Evolutionary conservation across 2,797 vertebrate genomes (phyloP), one percentile per base, ranked within the genome.

Genomic region (Arctocebus calabarensis): DNA sequence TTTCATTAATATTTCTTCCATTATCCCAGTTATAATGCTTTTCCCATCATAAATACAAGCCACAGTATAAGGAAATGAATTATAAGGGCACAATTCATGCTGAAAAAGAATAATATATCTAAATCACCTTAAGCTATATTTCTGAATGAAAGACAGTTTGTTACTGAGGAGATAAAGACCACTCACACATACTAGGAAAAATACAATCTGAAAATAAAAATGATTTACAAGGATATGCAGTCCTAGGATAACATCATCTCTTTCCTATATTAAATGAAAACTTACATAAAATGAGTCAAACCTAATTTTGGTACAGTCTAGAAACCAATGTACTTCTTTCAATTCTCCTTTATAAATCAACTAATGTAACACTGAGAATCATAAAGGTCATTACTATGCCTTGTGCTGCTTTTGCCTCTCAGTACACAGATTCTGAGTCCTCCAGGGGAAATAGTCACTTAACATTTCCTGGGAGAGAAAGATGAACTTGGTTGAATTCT

Each of bases 121-220:
- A 91, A 81, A 62, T 64, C 68, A 82, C 27, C 61, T 88, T 92
- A 68, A 93, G 34, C 7, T 90, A 23, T 70, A 57, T 88, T 95
- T 84, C 20, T 79, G 29, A 82, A 82, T 77, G 48, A 84, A 88
- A 85, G 40, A 57, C 70, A 45, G 3, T 75, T 86, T 66, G 19
- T 59, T 93, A n/a, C 37, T 66, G 66, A 93, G 82, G 90, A 92
- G 61, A 94, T 87, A 95, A 87, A 90, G n/a, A 87, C n/a, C 7
- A 48, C 19, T 95, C 37, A 40, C 10, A 88, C 57, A 48, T 4
- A 45, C 73, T 11, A 29, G 17, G 22, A 52, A 43, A 71, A 70
- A 84, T n/a, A 7, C 14, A 81, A 79, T 57, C 34, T 43, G 12
- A 84, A 84, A 82, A 82, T 64, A 61, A 20, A 66, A 79, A 92